phyloP scores from a whole-genome alignment of 1,140 invertebrate species.

The Melanaphis sacchari region DNA sequence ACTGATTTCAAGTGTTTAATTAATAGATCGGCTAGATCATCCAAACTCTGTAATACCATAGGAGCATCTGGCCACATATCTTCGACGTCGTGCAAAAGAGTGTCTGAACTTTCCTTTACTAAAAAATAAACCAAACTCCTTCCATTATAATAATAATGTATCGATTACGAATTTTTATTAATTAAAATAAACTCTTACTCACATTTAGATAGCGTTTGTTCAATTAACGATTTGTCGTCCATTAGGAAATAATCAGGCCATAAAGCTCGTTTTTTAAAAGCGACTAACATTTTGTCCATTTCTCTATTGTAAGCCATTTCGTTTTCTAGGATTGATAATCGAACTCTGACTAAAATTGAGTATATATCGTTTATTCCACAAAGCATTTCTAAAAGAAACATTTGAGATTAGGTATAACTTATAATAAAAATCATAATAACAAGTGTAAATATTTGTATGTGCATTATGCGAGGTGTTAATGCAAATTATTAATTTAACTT shows the following conservation, averaged over 20 bases:
- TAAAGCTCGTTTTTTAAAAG: slow-evolving; percentile 45
- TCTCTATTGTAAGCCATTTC: slow-evolving; percentile 50
- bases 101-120: slow-evolving; percentile 53
- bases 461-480: background rate
- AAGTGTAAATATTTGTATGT: background rate
- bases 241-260: slow-evolving; percentile 50
- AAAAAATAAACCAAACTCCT: background rate
- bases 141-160: background rate
- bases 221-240: slow-evolving; percentile 51
- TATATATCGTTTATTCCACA: slow-evolving; percentile 18
- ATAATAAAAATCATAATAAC: background rate
- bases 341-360: slow-evolving; percentile 42
- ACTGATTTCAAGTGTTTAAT: slow-evolving; percentile 41
- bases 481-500: background rate
- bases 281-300: slow-evolving; percentile 49
- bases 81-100: slow-evolving; percentile 40
- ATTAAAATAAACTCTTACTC: background rate
- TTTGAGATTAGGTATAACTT: background rate
- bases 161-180: background rate
- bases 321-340: slow-evolving; percentile 48
- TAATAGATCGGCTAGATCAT: slow-evolving; percentile 44
- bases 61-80: slow-evolving; percentile 37
- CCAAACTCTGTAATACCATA: slow-evolving; percentile 33
- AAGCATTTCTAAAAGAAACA: slow-evolving; percentile 22
- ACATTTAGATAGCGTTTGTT: slow-evolving; percentile 47